Evolutionary conservation across 2,888 invertebrate genomes (phyloP), one percentile per base, ranked within the genome.

Genomic region (Gisinianus flammeolus): DNA sequence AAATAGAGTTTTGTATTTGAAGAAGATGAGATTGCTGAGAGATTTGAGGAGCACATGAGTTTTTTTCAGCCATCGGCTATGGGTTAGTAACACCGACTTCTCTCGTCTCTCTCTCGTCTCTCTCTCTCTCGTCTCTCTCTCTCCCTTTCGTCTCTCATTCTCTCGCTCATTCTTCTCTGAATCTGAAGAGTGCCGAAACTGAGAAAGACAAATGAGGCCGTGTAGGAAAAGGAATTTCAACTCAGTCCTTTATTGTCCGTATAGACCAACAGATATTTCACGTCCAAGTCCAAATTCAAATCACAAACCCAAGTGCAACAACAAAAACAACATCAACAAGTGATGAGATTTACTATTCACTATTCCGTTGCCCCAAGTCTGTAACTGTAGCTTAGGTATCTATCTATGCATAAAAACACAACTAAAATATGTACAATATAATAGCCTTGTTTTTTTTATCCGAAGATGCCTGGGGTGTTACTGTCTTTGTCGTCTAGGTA

Each of bases 141-240:
- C 22, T 58, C 22, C 44, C 44, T 44, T 44, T 44, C 44, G 12
- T 44, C 19, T 44, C 19, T 12, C 44, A 6, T 16, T 44, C 44
- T 19, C 12, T 16, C 44, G 19, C 19, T 19, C 8, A 44, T 16
- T 1, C 12, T 44, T 19, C 44, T 16, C 26, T 62, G 26, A 10
- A 12, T 22, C 10, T 26, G 62, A 26, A 26, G 26, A 26, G 22
- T 24, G 24, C 62, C 28, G 62, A 62, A 28, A 58, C 44, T 44
- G 58, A 58, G 58, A 24, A 26, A 28, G 62, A 62, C 62, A 62
- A 62, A 62, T 62, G 62, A 62, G 62, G 62, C 24, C 62, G 62
- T 24, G 62, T 24, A 22, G 28, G 3, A 12, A 4, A 26, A 26
- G 2, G 12, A 6, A 22, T 62, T 24, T 62, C 26, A 16, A 16